phyloP scores from a whole-genome alignment of 2,113 vertebrate genomes.

The Bubalus kerabau region DNA sequence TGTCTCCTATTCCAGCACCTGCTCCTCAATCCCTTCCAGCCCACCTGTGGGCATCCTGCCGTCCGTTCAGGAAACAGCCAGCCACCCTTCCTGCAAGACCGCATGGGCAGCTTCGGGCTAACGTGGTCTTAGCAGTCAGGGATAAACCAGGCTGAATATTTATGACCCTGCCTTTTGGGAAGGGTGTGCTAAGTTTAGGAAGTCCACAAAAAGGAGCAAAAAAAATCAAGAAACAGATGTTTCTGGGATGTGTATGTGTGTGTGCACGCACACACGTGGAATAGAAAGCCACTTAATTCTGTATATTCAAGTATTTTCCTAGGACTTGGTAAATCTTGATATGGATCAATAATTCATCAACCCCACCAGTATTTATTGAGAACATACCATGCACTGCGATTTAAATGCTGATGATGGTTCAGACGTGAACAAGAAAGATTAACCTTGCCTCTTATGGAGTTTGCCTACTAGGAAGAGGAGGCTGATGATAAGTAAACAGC shows the following conservation, averaged over 20 bases:
- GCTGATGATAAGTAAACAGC: background rate
- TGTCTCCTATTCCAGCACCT: background rate
- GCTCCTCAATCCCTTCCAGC: background rate
- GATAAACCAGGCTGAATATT: conserved; percentile 59
- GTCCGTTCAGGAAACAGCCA: background rate
- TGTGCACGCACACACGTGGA: background rate
- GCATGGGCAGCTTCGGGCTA: background rate
- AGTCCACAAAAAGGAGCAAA: background rate
- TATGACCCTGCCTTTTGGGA: conserved; percentile 34
- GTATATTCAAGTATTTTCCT: background rate
- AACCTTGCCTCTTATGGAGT: background rate
- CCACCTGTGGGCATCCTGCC: conserved; percentile 57
- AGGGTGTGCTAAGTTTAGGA: conserved; percentile 24
- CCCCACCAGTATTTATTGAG: background rate
- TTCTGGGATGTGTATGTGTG: background rate
- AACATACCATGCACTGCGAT: background rate
- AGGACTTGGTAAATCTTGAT: background rate
- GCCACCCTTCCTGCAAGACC: background rate
- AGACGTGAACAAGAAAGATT: background rate
- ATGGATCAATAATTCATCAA: background rate
- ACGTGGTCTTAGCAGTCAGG: conserved; percentile 44
- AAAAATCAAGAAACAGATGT: background rate
- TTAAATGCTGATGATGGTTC: background rate
- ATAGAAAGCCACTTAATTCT: background rate
- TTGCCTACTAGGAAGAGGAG: background rate